These are phyloP conservation scores for Clarias magur DNA, from an alignment of 2,113 vertebrate genomes.

Conservation along the genomic window DNA sequence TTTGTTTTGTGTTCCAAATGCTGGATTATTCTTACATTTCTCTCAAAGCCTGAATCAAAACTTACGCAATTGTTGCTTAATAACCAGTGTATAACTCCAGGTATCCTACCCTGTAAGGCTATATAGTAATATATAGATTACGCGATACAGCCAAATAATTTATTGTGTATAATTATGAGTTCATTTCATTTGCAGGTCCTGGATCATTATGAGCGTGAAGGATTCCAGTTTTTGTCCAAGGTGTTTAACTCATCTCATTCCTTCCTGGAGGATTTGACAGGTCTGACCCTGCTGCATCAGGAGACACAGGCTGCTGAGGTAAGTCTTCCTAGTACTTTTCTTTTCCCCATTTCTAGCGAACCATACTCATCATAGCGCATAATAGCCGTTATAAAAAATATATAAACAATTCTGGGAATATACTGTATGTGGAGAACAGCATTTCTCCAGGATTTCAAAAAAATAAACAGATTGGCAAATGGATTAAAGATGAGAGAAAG, in stretches of 20 bases:
- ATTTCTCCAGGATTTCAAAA: not conserved
- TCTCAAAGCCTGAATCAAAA: not conserved
- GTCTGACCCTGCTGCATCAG: conserved; percentile 92
- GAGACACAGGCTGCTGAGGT: conserved; percentile 98
- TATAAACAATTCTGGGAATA: too few relatives aligned
- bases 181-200: conserved; percentile 78
- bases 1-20: not conserved
- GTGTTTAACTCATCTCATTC: conserved; percentile 99
- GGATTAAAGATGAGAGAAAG: not conserved
- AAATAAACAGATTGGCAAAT: not conserved
- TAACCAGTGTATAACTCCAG: not conserved
- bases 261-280: conserved; percentile 96
- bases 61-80: not conserved
- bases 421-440: not conserved
- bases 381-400: not conserved
- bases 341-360: not conserved
- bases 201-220: conserved; percentile 88
- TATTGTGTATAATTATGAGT: not conserved
- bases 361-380: not conserved
- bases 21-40: not conserved
- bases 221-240: conserved; percentile 89
- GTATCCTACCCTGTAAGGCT: not conserved
- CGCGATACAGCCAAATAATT: not conserved
- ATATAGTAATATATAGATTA: not conserved
- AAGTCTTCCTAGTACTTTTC: not conserved